These are phyloP conservation scores for Cynaeus angustus DNA, from an alignment of 2,888 invertebrate species.

Conservation along the genomic window DNA sequence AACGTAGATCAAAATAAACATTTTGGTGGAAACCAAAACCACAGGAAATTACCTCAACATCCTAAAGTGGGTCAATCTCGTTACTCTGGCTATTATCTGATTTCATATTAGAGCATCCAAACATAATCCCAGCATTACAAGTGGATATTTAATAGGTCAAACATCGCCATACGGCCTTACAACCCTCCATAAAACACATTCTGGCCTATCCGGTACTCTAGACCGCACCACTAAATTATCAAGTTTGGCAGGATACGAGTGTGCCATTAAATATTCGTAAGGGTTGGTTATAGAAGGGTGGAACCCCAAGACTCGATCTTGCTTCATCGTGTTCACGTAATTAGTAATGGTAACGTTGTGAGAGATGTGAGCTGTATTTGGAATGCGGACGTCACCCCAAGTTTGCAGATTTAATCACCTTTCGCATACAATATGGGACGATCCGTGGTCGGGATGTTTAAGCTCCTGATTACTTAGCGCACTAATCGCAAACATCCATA, in stretches of 20 bases:
- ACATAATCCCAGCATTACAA: constrained; percentile 32
- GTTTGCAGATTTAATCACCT: constrained; percentile 35
- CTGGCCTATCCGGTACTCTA: constrained; percentile 18
- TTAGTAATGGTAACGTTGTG: constrained; percentile 29
- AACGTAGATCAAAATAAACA: constrained; percentile 2
- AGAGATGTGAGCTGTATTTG: constrained; percentile 20
- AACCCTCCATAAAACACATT: constrained; percentile 37
- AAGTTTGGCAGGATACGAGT: constrained; percentile 29
- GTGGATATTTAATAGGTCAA: constrained; percentile 41
- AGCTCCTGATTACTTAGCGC: constrained; percentile 18
- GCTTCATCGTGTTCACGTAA: constrained; percentile 20
- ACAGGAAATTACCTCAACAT: constrained; percentile 19
- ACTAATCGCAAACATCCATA: constrained; percentile 8
- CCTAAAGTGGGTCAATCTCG: constrained; percentile 26
- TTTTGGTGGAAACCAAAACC: constrained; percentile 13
- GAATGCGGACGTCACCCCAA: constrained; percentile 1
- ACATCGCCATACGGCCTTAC: constrained; percentile 31
- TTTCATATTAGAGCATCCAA: constrained; percentile 28
- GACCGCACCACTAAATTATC: constrained; percentile 34
- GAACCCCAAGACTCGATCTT: constrained; percentile 26
- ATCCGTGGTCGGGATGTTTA: constrained; percentile 11
- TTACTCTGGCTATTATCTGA: constrained; percentile 22
- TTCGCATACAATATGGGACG: constrained; percentile 24
- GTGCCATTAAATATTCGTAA: constrained; percentile 32
- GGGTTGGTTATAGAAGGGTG: constrained; percentile 33